These are phyloP conservation scores for Eptesicus fuscus DNA, from an alignment of 2,113 vertebrate genomes.

Conservation along the genomic window DNA sequence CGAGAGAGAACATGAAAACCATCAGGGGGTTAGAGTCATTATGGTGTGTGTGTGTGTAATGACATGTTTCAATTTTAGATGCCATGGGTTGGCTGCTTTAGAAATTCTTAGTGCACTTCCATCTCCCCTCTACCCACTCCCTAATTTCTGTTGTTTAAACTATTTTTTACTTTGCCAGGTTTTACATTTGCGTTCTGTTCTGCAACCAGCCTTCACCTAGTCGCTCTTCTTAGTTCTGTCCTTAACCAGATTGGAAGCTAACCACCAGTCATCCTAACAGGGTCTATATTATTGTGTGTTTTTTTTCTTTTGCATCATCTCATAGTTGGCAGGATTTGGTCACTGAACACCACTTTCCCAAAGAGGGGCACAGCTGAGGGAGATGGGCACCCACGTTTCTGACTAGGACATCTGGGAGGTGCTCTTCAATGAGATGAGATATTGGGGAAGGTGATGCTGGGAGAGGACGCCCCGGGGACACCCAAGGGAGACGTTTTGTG, in stretches of 20 bases:
- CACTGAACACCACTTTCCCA: not conserved
- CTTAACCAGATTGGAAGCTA: not conserved
- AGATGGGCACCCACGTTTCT: fast-evolving
- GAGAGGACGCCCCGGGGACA: not conserved
- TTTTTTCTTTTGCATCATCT: not conserved
- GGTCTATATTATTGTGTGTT: not conserved
- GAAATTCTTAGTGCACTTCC: not conserved
- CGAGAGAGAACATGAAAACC: not conserved
- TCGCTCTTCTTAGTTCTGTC: slow-evolving; percentile 23
- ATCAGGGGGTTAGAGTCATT: not conserved
- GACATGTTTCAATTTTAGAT: not conserved
- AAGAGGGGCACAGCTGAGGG: not conserved
- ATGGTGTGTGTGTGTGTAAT: not conserved
- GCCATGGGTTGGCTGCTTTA: not conserved
- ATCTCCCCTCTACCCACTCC: not conserved
- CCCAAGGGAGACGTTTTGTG: too few species aligned
- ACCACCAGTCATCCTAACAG: not conserved
- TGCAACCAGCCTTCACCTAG: slow-evolving; percentile 23
- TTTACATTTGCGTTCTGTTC: slow-evolving; percentile 36
- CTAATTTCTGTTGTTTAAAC: slow-evolving; percentile 10
- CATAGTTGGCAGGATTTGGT: not conserved
- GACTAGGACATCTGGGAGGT: too few species aligned
- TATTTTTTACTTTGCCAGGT: slow-evolving; percentile 52
- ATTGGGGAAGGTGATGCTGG: too few species aligned
- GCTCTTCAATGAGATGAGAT: not conserved